Evolutionary conservation across 2,888 invertebrate species (phyloP), one percentile per base, ranked within the genome.

Genomic region (Zhengitettix transpicula): DNA sequence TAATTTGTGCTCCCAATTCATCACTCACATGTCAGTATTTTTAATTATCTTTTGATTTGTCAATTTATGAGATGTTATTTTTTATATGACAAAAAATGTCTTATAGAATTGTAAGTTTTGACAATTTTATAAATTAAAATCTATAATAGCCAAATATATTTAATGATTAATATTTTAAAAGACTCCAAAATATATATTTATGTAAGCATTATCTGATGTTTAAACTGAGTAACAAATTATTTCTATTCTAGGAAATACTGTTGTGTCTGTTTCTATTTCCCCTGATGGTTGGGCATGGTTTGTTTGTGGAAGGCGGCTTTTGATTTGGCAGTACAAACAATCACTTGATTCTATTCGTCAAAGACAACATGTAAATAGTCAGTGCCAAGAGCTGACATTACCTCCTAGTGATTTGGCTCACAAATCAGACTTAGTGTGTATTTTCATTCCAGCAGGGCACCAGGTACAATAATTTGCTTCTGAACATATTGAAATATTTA

Each of bases 331-430:
- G 59, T 83, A 82, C 41, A 63, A 60, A 51, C 64, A 58, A 47
- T 60, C 42, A 12, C 42, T 56, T n/a, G 61, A 61, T n/a, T 40
- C 40, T 14, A 42, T 40, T 17, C 61, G 41, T 42, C 58, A 58
- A 7, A 55, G 65, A 42, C 64, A 64, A 56, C 60, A 63, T n/a
- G 58, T 62, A 12, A 65, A 60, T 12, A 79, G 78, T 1, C 85
- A 87, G 54, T 93, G 93, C 66, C 80, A 89, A 47, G 95, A 96
- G 71, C 75, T 96, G 14, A 85, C 87, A 0, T 72, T 96, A 52
- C 95, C 95, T 0, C 90, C 93, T 65, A 94, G 94, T 66, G 95
- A 95, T 72, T 78, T 95, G 15, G 89, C 91, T 0, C 95, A 96
- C 71, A 85, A 88, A 68, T 89, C 95, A 0, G 85, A 92, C 61